Percentiles rank a stretch among this genome's conserved stretches.
Conservation (phyloP, 2,113 vertebrate genomes). For the Rhizomys pruinosus region DNA sequence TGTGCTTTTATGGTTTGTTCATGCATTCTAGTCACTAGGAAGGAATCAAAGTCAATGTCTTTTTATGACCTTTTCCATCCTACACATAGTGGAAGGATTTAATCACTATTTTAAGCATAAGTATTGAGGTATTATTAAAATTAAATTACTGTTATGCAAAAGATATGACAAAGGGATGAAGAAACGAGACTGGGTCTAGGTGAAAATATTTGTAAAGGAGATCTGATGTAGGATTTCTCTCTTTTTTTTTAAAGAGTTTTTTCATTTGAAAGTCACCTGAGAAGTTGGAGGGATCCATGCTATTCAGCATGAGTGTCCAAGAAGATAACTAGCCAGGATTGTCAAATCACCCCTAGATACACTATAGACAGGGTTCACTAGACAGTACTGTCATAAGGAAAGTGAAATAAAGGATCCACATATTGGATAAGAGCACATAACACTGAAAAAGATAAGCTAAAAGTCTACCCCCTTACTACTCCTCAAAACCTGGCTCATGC, state of each 20-base stretch:
- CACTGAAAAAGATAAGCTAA: not conserved
- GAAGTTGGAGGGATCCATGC: not conserved
- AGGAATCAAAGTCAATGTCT: too few relatives aligned
- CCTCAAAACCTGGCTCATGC: not conserved
- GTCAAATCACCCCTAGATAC: not conserved
- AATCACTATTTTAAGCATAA: too few relatives aligned
- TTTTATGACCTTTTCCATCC: not conserved
- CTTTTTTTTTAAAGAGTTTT: not conserved
- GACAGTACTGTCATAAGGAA: not conserved
- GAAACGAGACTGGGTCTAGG: not conserved
- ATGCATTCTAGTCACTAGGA: not conserved
- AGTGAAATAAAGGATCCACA: not conserved
- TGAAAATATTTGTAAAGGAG: not conserved
- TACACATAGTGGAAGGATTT: not conserved
- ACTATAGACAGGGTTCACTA: not conserved
- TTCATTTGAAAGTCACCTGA: slow-evolving; percentile 9
- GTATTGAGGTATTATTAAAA: not conserved
- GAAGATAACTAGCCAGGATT: not conserved
- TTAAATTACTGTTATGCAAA: not conserved
- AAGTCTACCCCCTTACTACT: not conserved
- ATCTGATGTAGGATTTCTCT: not conserved
- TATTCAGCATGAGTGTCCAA: not conserved
- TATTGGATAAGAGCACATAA: too few relatives aligned
- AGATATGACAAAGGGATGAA: not conserved
- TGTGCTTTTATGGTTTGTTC: not conserved